Percentiles rank a stretch among this genome's conserved stretches.
Conservation (phyloP, 2,888 invertebrate genomes). For the Opisthograptis luteolata region DNA sequence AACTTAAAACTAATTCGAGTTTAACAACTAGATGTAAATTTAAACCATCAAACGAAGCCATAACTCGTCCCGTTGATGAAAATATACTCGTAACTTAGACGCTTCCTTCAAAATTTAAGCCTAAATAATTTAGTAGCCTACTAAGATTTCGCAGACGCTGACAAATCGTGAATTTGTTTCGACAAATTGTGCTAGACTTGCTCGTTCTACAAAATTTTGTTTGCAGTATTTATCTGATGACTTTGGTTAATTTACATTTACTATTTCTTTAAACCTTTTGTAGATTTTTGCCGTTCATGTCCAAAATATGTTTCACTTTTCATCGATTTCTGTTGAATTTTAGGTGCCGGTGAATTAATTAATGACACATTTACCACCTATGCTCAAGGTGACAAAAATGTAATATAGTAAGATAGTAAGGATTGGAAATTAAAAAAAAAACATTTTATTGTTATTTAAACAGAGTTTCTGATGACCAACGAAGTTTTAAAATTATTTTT, state of each 20-base stretch:
- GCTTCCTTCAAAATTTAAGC: slow-evolving; percentile 6
- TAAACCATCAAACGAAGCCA: slow-evolving; percentile 20
- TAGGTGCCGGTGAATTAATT: too few relatives aligned
- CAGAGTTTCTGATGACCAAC: too few relatives aligned
- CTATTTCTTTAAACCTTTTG: background rate
- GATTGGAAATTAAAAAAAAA: too few relatives aligned
- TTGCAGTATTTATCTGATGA: background rate
- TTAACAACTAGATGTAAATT: slow-evolving; percentile 20
- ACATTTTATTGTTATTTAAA: too few relatives aligned
- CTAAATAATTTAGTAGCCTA: slow-evolving; percentile 7
- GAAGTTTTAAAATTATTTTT: too few relatives aligned
- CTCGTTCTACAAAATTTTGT: background rate
- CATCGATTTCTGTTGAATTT: too few relatives aligned
- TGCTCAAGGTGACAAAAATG: too few relatives aligned
- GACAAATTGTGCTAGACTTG: slow-evolving; percentile 4
- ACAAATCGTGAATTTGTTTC: slow-evolving; percentile 11
- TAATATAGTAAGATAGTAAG: too few relatives aligned
- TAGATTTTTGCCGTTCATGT: background rate
- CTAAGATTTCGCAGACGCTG: slow-evolving; percentile 8
- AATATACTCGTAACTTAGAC: slow-evolving; percentile 18
- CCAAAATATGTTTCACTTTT: background rate
- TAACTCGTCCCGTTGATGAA: slow-evolving; percentile 27
- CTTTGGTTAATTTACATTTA: background rate
- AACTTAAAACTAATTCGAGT: slow-evolving; percentile 25
- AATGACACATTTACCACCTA: too few relatives aligned